Evolutionary conservation across 2,797 vertebrate species (phyloP).

Genomic region (Clarias laeviceps): DNA sequence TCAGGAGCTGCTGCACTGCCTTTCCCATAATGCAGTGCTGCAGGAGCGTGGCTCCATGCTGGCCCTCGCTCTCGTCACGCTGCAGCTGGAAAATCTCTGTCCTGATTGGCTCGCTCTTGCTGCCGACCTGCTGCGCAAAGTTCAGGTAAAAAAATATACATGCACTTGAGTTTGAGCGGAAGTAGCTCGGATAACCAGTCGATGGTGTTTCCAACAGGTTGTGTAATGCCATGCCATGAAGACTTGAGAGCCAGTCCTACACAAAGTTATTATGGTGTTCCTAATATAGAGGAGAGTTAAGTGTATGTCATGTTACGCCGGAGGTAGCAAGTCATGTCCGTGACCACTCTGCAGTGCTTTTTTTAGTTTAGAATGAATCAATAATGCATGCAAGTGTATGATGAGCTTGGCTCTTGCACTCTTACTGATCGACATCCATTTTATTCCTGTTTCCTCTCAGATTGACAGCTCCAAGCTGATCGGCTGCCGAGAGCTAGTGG

Average conservation of each 20-base stretch:
- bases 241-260: background rate
- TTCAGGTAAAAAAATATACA: constrained; percentile 64
- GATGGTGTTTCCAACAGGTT: no score
- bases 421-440: background rate
- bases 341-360: background rate
- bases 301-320: background rate
- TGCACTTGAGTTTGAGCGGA: background rate
- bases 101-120: constrained; percentile 94
- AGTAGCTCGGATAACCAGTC: background rate
- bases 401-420: background rate
- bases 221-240: background rate
- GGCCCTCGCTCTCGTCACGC: constrained; percentile 89
- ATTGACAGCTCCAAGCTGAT: constrained; percentile 92
- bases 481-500: constrained; percentile 88
- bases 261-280: background rate
- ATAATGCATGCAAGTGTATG: background rate
- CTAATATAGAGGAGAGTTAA: background rate
- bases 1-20: constrained; percentile 86
- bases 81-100: constrained; percentile 94
- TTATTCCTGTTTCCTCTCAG: constrained; percentile 62
- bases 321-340: background rate
- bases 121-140: constrained; percentile 88
- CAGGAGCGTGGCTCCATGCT: constrained; percentile 92
- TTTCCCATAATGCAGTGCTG: constrained; percentile 84
- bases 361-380: background rate